These are phyloP conservation scores for Anagrus nilaparvatae DNA, from an alignment of 1,140 invertebrate species.

Conservation along the genomic window DNA sequence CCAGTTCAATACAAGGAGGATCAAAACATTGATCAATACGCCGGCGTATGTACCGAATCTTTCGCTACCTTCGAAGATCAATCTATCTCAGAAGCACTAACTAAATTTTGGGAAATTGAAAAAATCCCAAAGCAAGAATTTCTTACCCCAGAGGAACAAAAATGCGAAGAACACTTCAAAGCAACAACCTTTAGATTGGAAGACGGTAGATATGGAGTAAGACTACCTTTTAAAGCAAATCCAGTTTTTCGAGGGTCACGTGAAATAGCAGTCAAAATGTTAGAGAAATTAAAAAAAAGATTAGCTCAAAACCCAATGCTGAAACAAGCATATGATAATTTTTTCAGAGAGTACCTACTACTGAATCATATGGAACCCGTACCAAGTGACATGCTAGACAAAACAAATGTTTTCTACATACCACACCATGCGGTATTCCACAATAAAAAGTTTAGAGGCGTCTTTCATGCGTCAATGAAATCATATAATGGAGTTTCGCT, in stretches of 20 bases:
- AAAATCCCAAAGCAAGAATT: too few relatives aligned
- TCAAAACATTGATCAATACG: too few relatives aligned
- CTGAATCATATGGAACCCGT: conserved; percentile 26
- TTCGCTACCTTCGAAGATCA: background rate
- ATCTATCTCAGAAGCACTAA: background rate
- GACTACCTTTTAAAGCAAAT: background rate
- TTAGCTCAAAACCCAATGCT: background rate
- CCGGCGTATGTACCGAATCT: background rate
- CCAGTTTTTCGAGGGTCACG: background rate
- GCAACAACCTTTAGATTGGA: background rate
- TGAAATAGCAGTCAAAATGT: background rate
- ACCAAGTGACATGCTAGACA: conserved; percentile 1
- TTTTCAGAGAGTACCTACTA: conserved; percentile 26
- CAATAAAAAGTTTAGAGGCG: conserved; percentile 28
- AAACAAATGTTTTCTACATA: conserved; percentile 21
- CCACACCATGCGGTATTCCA: conserved; percentile 35
- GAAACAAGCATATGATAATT: conserved; percentile 12
- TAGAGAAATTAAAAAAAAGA: background rate
- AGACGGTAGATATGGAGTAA: background rate
- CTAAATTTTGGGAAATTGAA: conserved; percentile 2
- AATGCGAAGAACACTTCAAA: conserved; percentile 3
- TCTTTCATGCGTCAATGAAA: conserved; percentile 32
- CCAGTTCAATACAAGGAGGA: background rate
- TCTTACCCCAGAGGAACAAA: background rate
- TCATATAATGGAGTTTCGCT: conserved; percentile 29